A percentile compares a stretch with the other conserved stretches of the same genome.
phyloP scores from a whole-genome alignment of 2,113 vertebrate genomes.

The Mastomys coucha region DNA sequence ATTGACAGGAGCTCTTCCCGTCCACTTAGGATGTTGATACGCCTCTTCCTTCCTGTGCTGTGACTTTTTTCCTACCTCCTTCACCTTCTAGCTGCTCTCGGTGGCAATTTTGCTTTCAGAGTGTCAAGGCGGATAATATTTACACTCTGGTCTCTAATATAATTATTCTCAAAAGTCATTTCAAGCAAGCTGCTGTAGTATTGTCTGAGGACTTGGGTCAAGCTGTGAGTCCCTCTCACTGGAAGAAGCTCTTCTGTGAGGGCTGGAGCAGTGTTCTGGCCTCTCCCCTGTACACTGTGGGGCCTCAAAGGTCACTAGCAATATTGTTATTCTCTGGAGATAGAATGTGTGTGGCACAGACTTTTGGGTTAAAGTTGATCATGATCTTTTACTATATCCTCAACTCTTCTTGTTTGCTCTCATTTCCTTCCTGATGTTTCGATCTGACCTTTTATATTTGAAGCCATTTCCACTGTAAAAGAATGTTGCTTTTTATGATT shows the following conservation, averaged over 20 bases:
- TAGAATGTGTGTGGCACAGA: background rate
- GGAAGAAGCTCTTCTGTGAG: background rate
- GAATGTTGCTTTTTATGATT: background rate
- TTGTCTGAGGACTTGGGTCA: conserved; percentile 40
- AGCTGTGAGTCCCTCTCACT: background rate
- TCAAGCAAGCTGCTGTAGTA: background rate
- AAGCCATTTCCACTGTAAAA: background rate
- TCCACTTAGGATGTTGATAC: conserved; percentile 11
- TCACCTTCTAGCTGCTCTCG: conserved; percentile 18
- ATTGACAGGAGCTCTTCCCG: background rate
- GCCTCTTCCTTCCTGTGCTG: background rate
- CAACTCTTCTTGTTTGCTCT: background rate
- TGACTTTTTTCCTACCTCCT: background rate
- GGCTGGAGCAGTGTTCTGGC: background rate
- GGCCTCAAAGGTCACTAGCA: background rate
- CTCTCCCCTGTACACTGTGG: background rate
- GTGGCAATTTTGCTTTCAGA: conserved; percentile 31
- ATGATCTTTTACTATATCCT: background rate
- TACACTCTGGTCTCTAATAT: conserved; percentile 5
- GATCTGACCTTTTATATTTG: background rate
- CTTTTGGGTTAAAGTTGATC: background rate
- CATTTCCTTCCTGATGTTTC: background rate
- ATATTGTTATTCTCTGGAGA: background rate
- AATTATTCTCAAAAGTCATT: conserved; percentile 48
- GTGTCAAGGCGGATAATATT: conserved; percentile 33